phyloP scores from a whole-genome alignment of 2,888 invertebrate species.

The Sympetrum striolatum region DNA sequence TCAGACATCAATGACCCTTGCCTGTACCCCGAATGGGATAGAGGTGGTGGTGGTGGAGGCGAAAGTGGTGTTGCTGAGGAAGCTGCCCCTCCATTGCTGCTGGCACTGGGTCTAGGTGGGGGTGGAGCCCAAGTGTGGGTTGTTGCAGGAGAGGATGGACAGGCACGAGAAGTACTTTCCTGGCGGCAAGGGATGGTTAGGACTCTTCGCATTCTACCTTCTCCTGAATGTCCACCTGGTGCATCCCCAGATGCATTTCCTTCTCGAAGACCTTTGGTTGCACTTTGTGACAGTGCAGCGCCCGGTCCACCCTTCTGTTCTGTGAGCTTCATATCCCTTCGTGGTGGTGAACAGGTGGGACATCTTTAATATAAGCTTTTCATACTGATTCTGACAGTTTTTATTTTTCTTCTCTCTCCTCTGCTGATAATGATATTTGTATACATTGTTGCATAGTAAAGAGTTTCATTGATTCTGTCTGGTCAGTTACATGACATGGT shows the following conservation, averaged over 20 bases:
- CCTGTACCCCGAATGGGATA: constrained; percentile 66
- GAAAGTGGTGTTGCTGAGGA: constrained; percentile 45
- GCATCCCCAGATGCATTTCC: constrained; percentile 72
- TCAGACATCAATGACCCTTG: constrained; percentile 82
- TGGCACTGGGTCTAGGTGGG: constrained; percentile 86
- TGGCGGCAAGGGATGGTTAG: constrained; percentile 91
- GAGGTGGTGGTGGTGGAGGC: constrained; percentile 62
- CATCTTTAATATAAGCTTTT: neutral
- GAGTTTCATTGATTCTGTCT: no score
- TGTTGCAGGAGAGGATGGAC: constrained; percentile 80
- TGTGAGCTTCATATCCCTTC: constrained; percentile 83
- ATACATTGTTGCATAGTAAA: no score
- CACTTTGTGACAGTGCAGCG: constrained; percentile 85
- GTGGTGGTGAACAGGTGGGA: constrained; percentile 76
- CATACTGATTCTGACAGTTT: no score
- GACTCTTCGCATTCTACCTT: constrained; percentile 82
- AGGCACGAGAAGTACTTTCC: constrained; percentile 93
- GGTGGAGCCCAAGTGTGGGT: constrained; percentile 86
- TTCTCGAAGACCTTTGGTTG: constrained; percentile 85
- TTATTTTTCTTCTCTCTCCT: no score
- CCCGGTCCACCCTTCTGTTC: constrained; percentile 80
- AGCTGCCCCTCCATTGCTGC: constrained; percentile 75
- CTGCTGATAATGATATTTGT: no score
- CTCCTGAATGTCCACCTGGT: constrained; percentile 66
- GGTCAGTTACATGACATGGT: no score